Conservation (phyloP, 2,797 vertebrate genomes). For the Ibycter americanus region DNA sequence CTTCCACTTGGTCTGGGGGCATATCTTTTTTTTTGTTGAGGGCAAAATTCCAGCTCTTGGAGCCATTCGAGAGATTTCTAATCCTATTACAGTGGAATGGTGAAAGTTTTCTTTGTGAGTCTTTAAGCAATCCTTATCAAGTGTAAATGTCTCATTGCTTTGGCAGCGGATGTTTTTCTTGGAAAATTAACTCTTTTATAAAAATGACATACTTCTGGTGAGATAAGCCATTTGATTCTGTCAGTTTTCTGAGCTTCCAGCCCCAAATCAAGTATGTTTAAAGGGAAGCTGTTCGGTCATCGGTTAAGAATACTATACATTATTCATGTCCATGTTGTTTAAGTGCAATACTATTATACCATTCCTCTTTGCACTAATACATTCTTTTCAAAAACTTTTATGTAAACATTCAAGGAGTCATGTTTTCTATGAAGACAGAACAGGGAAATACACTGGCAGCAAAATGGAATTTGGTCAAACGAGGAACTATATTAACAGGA, state of each 20-base stretch:
- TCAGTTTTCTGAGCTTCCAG: not conserved
- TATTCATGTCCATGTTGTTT: not conserved
- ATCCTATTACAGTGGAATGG: not conserved
- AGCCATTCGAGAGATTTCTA: not conserved
- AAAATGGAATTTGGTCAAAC: not conserved
- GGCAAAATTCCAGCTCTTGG: not conserved
- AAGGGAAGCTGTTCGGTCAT: not conserved
- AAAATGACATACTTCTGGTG: not conserved
- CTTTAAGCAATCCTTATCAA: not conserved
- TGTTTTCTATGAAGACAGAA: not conserved
- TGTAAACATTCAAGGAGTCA: not conserved
- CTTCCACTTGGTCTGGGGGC: rapidly evolving
- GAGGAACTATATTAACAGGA: not conserved
- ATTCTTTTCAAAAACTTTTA: not conserved
- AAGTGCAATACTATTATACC: not conserved
- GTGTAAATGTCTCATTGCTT: not conserved
- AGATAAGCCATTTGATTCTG: not conserved
- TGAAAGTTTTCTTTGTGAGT: not conserved
- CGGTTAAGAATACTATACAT: not conserved
- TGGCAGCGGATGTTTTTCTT: not conserved
- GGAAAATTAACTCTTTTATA: constrained; percentile 1
- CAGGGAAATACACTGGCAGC: not conserved
- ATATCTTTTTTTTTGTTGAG: not conserved
- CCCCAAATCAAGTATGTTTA: not conserved
- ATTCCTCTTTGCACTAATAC: not conserved